Evolutionary conservation across 1,140 invertebrate species (phyloP), one percentile per base, ranked within the genome.

Genomic region (Drosophila pruinosa): DNA sequence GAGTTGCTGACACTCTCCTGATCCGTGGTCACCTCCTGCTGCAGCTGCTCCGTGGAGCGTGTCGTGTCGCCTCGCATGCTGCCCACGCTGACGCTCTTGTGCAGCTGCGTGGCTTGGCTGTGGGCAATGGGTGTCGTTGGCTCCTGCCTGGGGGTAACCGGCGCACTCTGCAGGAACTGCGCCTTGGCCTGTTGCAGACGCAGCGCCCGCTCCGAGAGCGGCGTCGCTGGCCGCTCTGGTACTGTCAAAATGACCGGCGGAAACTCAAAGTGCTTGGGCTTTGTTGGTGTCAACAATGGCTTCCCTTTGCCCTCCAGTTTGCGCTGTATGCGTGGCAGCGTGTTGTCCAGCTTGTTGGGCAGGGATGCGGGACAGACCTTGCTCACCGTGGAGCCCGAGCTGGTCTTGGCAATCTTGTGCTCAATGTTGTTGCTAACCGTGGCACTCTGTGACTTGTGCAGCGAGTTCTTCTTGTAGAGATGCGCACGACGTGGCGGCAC

Each of bases 21-120:
- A 61, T 89, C 85, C 7, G 72, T 89, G 4, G 72, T 72, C 34
- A 39, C 45, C 48, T 63, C 70, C 0, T 48, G 78, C 6, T 68
- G 69, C 26, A 39, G 26, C 14, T 50, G 59, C 17, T 52, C 56
- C 38, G 14, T 24, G 28, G 31, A 28, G 8, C 45, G 21, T 3
- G 21, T 59, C 8, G 48, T 28, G 19, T 59, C 68, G 7, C 75
- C 75, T 0, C 75, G 52, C 43, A 96, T 95, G 93, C 95, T 95
- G 7, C 95, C 95, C 0, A 93, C 95, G 71, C 95, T 95, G 1
- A 94, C 94, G 19, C 94, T 95, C 77, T 95, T 95, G 1, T 83
- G 72, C 3, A 90, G 64, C 38, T 57, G 22, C 2, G 57, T 26
- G 0, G 31, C 62, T 41, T 62, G 56, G n/a, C 28, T 17, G n/a